phyloP scores from a whole-genome alignment of 2,113 vertebrate genomes.

The Callochromis pleurospilus region DNA sequence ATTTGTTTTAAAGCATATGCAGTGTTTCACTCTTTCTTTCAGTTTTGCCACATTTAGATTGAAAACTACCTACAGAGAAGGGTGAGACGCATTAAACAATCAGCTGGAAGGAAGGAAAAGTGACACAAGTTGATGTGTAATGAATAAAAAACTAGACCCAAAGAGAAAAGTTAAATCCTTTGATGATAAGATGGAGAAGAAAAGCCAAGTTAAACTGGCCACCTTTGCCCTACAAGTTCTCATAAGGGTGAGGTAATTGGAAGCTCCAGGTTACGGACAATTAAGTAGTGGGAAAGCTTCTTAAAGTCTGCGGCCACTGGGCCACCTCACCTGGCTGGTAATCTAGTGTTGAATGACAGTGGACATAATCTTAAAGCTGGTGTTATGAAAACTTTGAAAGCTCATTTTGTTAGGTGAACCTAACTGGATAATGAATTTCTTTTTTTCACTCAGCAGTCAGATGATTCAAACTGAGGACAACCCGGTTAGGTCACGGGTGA shows the following conservation, averaged over 20 bases:
- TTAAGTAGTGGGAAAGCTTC: background rate
- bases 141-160: background rate
- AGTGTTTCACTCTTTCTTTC: background rate
- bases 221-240: background rate
- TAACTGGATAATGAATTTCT: background rate
- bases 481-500: background rate
- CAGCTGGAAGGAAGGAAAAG: background rate
- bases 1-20: background rate
- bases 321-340: background rate
- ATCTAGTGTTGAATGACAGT: background rate
- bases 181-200: background rate
- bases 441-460: background rate
- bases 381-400: background rate
- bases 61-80: background rate
- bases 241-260: background rate
- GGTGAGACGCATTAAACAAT: background rate
- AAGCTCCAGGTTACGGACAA: background rate
- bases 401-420: background rate
- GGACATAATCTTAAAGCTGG: background rate
- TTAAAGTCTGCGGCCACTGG: background rate
- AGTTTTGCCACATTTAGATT: background rate
- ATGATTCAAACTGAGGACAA: background rate
- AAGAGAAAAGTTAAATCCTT: background rate
- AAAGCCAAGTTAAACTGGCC: background rate
- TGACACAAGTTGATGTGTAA: background rate